Evolutionary conservation across 2,113 vertebrate genomes (phyloP).

Genomic region (Plecturocebus donacophilus): DNA sequence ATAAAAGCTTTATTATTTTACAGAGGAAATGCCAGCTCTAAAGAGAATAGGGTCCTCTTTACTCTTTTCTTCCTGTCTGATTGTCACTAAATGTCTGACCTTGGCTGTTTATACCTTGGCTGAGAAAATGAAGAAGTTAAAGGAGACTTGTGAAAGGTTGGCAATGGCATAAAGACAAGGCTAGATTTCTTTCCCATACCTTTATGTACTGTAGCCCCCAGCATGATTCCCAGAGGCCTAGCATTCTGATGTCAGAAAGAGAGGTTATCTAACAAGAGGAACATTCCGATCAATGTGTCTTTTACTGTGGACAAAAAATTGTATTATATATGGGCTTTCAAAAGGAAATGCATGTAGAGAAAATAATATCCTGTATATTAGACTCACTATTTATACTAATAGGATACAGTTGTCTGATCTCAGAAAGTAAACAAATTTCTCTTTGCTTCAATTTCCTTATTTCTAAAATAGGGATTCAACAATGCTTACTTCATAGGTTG

Average conservation of each 20-base stretch:
- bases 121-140: constrained; percentile 37
- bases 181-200: neutral
- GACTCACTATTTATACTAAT: neutral
- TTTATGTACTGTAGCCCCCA: neutral
- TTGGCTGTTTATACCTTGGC: neutral
- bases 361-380: neutral
- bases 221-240: neutral
- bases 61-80: neutral
- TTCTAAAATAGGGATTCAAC: neutral
- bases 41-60: neutral
- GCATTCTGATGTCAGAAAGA: neutral
- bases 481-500: neutral
- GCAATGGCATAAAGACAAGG: neutral
- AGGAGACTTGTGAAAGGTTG: neutral
- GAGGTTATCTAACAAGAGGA: neutral
- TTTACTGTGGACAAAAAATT: neutral
- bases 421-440: neutral
- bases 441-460: neutral
- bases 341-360: neutral
- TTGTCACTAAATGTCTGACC: constrained; percentile 26
- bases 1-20: constrained; percentile 52
- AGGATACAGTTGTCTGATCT: neutral
- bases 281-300: neutral
- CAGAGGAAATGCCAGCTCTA: neutral
- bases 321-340: neutral